phyloP scores from a whole-genome alignment of 2,113 vertebrate species.

The Gracilinanus agilis region DNA sequence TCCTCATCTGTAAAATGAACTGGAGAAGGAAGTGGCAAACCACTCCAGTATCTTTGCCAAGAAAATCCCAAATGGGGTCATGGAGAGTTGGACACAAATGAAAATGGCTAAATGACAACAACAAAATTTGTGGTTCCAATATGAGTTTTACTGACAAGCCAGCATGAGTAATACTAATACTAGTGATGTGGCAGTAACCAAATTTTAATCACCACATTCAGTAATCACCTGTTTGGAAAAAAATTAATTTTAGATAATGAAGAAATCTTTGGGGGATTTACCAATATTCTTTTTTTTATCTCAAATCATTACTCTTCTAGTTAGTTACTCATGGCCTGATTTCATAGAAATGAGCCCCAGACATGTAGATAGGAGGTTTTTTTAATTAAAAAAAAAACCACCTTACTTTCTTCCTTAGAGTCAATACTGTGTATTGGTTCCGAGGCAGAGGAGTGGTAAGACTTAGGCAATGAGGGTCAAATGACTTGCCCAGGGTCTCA shows the following conservation, averaged over 20 bases:
- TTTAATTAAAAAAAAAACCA: constrained; percentile 11
- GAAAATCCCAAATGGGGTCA: too few relatives aligned
- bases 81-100: too few relatives aligned
- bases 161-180: neutral
- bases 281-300: constrained; percentile 27
- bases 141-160: neutral
- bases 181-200: neutral
- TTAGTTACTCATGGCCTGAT: constrained; percentile 65
- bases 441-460: too few relatives aligned
- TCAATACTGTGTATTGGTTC: too few relatives aligned
- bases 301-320: constrained; percentile 50
- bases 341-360: constrained; percentile 53
- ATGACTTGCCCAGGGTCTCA: too few relatives aligned
- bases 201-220: neutral
- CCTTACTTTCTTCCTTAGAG: too few relatives aligned
- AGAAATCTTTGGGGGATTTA: constrained; percentile 46
- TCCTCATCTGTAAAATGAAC: too few relatives aligned
- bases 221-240: neutral
- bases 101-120: too few relatives aligned
- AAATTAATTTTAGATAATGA: constrained; percentile 66
- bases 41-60: too few relatives aligned
- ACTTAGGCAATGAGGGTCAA: too few relatives aligned
- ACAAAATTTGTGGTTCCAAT: too few relatives aligned
- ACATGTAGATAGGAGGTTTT: neutral
- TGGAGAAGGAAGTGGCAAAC: too few relatives aligned